Evolutionary conservation across 2,797 vertebrate species (phyloP).

Genomic region (Parauchenoglanis ngamensis): DNA sequence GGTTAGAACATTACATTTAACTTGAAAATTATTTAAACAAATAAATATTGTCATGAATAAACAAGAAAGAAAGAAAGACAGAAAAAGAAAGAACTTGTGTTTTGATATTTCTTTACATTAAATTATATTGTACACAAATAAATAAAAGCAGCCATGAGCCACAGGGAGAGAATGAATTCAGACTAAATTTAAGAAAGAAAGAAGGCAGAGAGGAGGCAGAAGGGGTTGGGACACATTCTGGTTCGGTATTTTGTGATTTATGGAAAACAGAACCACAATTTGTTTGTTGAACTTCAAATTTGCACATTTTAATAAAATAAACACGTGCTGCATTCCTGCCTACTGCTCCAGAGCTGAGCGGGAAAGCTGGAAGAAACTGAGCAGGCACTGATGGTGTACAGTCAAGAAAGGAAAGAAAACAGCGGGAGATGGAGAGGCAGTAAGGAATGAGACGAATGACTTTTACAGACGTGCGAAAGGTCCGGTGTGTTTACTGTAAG

Average conservation of each 20-base stretch:
- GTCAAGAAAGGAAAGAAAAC: slow-evolving; percentile 32
- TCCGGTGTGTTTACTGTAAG: neutral
- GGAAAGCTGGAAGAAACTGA: neutral
- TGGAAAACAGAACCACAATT: neutral
- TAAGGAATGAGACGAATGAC: slow-evolving; percentile 45
- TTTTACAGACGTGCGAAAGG: slow-evolving; percentile 44
- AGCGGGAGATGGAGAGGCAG: neutral
- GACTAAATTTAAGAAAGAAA: neutral
- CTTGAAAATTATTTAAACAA: neutral
- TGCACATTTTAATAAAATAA: neutral
- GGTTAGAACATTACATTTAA: neutral
- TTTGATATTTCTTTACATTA: too few species aligned
- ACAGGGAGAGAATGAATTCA: neutral
- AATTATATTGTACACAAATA: too few species aligned
- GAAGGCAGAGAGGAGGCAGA: neutral
- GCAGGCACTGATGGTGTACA: slow-evolving; percentile 15
- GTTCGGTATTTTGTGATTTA: neutral
- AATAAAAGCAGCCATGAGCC: neutral
- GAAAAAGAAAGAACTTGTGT: too few species aligned
- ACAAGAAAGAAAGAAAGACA: neutral
- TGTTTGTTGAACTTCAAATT: neutral
- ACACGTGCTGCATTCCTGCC: neutral
- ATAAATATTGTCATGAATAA: neutral
- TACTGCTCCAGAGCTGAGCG: neutral
- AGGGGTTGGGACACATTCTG: neutral